A percentile compares a stretch with the other conserved stretches of the same genome.
These are phyloP conservation scores for Sebastes diaconus DNA, from an alignment of 2,797 vertebrate genomes.

Conservation along the genomic window DNA sequence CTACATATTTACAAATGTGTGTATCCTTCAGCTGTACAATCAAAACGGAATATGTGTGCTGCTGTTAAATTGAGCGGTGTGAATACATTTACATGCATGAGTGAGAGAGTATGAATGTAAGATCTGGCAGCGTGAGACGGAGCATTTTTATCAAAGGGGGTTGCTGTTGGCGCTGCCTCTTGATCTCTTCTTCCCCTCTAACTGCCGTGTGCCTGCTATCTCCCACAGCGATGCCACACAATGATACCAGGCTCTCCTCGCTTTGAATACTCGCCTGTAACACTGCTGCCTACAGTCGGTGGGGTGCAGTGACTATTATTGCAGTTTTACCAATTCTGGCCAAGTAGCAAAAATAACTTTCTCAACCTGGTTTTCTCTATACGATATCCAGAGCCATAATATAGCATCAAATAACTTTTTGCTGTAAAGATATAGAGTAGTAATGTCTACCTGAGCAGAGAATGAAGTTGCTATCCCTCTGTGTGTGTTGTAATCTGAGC, in stretches of 20 bases:
- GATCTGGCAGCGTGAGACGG: constrained; percentile 52
- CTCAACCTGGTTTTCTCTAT: background rate
- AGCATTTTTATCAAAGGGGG: constrained; percentile 58
- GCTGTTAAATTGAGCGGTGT: constrained; percentile 45
- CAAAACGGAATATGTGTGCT: constrained; percentile 26
- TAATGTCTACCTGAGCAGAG: no score
- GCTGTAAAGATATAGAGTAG: no score
- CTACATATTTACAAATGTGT: constrained; percentile 43
- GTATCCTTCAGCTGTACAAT: constrained; percentile 43
- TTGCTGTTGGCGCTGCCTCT: constrained; percentile 60
- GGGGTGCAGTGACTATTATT: background rate
- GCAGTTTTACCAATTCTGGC: background rate
- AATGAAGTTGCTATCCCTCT: no score
- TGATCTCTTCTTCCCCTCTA: constrained; percentile 62
- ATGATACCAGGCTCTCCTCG: constrained; percentile 46
- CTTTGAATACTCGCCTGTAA: constrained; percentile 31
- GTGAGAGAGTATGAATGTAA: constrained; percentile 47
- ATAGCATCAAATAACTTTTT: no score
- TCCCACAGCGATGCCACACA: constrained; percentile 61
- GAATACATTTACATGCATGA: constrained; percentile 58
- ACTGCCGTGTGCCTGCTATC: constrained; percentile 55
- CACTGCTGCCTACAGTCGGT: constrained; percentile 9
- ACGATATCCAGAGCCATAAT: no score
- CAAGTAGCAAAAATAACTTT: background rate
- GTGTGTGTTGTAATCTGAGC: no score